Evolutionary conservation across 2,113 vertebrate genomes (phyloP).

Genomic region (Charadrius vociferus): DNA sequence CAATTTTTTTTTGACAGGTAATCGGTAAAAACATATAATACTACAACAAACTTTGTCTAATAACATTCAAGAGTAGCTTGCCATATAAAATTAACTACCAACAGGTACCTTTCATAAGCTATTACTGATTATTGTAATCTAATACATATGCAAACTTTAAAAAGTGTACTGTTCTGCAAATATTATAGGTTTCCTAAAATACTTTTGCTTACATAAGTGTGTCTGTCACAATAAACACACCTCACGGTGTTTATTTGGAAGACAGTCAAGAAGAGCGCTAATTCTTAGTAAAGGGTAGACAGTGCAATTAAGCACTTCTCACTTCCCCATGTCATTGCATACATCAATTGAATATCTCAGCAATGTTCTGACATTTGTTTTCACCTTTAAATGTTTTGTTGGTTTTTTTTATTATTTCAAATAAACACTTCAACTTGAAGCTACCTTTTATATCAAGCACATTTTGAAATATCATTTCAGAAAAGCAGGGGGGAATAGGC

Average conservation of each 20-base stretch:
- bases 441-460: background rate
- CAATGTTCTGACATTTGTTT: background rate
- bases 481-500: background rate
- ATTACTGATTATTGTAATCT: background rate
- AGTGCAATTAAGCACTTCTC: background rate
- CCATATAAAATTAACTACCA: background rate
- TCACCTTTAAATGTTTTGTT: background rate
- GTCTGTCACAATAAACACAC: background rate
- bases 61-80: background rate
- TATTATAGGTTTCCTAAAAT: background rate
- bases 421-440: background rate
- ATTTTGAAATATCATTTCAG: background rate
- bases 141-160: background rate
- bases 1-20: background rate
- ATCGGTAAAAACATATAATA: background rate
- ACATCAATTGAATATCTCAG: background rate
- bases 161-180: background rate
- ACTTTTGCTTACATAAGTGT: background rate
- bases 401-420: background rate
- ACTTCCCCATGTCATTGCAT: background rate
- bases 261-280: background rate
- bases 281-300: background rate
- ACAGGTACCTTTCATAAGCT: background rate
- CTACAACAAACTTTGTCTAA: background rate
- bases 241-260: background rate